Conservation (phyloP, 2,888 invertebrate genomes). For the Diaphora mendica region DNA sequence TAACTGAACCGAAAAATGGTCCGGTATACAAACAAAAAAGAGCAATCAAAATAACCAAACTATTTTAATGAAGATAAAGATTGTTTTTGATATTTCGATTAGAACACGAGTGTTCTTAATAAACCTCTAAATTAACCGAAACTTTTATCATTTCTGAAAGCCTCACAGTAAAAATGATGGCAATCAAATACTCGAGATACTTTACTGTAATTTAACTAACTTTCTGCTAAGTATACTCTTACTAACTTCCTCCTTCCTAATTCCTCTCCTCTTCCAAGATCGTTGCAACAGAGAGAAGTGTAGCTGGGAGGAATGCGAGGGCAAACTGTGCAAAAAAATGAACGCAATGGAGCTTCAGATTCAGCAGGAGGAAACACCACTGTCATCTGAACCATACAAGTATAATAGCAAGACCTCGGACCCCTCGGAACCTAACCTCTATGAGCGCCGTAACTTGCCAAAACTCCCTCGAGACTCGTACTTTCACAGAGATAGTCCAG, state of each 20-base stretch:
- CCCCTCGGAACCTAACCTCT: not conserved
- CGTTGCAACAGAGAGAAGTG: constrained; percentile 81
- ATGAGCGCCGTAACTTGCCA: not conserved
- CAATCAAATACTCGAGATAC: not conserved
- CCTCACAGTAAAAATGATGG: not conserved
- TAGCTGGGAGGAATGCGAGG: constrained; percentile 81
- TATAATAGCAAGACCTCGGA: constrained; percentile 1
- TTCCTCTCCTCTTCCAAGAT: constrained; percentile 60
- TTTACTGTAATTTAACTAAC: not conserved
- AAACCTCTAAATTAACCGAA: too few relatives aligned
- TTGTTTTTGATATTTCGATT: not conserved
- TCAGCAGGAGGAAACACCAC: constrained; percentile 67
- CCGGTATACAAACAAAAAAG: too few relatives aligned
- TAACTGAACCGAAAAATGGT: too few relatives aligned
- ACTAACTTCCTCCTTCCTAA: constrained; percentile 15
- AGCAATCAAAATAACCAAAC: not conserved
- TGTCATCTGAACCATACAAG: constrained; percentile 56
- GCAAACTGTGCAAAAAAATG: constrained; percentile 81
- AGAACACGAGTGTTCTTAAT: not conserved
- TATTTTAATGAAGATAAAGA: not conserved
- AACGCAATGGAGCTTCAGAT: constrained; percentile 70
- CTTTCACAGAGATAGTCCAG: constrained; percentile 7
- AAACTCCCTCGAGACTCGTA: constrained; percentile 22
- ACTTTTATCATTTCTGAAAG: not conserved
- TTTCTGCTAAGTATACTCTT: not conserved